phyloP scores from a whole-genome alignment of 2,888 invertebrate genomes.

The Epirrhoe alternata region DNA sequence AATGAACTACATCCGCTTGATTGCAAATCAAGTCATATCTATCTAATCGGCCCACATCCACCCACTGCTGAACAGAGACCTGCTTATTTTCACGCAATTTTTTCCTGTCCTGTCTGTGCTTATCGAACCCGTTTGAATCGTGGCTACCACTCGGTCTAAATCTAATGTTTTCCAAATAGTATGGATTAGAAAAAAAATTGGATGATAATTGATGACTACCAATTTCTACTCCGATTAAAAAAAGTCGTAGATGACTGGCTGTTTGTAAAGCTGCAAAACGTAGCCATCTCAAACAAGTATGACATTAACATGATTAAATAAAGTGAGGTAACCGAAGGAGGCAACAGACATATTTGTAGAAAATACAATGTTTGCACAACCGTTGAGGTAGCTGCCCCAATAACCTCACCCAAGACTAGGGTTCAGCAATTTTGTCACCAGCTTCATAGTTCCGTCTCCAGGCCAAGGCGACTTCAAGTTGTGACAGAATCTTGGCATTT shows the following conservation, averaged over 20 bases:
- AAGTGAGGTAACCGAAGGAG: slow-evolving; percentile 13
- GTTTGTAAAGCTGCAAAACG: slow-evolving; percentile 3
- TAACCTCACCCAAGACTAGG: slow-evolving; percentile 11
- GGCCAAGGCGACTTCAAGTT: slow-evolving; percentile 44
- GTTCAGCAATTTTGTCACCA: not conserved
- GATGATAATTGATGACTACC: not conserved
- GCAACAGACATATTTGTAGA: slow-evolving; percentile 13
- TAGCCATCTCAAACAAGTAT: not conserved
- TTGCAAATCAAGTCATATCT: no score
- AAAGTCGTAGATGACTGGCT: not conserved
- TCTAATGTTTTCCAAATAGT: no score
- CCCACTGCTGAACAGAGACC: no score
- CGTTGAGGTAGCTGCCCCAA: slow-evolving; percentile 14
- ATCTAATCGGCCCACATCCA: no score
- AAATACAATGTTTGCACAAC: slow-evolving; percentile 13
- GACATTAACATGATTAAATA: slow-evolving; percentile 10
- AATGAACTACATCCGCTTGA: not conserved
- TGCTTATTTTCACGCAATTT: no score
- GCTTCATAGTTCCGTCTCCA: slow-evolving; percentile 25
- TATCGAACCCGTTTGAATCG: no score
- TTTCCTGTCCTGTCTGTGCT: no score
- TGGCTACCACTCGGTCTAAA: no score
- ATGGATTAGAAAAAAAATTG: no score
- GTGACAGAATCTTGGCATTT: slow-evolving; percentile 51
- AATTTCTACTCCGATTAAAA: not conserved